phyloP scores from a whole-genome alignment of 1,140 invertebrate species.

The Polypedilum vanderplanki region DNA sequence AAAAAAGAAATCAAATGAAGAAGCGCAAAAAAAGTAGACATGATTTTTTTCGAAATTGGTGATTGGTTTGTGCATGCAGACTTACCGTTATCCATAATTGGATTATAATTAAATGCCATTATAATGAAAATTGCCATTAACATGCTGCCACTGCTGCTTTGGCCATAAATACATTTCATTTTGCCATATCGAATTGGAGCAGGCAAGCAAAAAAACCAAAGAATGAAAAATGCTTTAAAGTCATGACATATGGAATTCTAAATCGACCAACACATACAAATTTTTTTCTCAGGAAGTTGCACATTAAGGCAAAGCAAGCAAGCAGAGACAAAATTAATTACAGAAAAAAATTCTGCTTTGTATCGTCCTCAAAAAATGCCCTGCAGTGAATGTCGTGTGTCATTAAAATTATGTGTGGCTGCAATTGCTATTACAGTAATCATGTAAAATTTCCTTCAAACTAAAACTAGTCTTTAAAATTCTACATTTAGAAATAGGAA shows the following conservation, averaged over 20 bases:
- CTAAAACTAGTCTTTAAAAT: too few species aligned
- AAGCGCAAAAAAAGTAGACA: neutral
- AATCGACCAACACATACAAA: neutral
- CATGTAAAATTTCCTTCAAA: too few species aligned
- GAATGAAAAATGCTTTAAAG: neutral
- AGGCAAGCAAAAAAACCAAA: neutral
- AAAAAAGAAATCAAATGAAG: too few species aligned
- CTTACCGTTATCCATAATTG: constrained; percentile 12
- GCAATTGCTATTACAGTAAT: too few species aligned
- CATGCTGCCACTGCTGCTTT: neutral
- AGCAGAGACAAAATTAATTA: neutral
- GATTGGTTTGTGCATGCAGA: neutral
- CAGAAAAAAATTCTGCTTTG: neutral
- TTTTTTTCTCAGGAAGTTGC: neutral
- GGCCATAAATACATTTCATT: neutral
- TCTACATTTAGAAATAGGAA: too few species aligned
- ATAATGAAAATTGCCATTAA: neutral
- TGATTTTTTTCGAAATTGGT: neutral
- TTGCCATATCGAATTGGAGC: constrained; percentile 4
- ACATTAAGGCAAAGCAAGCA: neutral
- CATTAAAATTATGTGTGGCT: too few species aligned
- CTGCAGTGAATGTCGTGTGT: too few species aligned
- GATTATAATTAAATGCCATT: constrained; percentile 14
- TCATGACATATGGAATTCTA: constrained; percentile 5
- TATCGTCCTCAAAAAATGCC: too few species aligned